phyloP scores from a whole-genome alignment of 1,140 invertebrate genomes.

The Reticulitermes speratus region DNA sequence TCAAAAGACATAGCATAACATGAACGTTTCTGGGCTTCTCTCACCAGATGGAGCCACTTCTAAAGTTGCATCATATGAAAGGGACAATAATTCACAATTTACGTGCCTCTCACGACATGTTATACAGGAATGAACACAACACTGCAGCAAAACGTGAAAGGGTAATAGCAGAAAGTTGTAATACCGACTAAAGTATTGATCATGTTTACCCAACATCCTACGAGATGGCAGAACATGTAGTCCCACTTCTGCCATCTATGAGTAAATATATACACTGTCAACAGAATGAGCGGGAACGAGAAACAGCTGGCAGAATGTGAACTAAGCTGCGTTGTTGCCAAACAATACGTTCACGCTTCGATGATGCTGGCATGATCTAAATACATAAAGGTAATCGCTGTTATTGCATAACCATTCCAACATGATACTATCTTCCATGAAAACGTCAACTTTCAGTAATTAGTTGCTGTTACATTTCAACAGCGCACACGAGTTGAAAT shows the following conservation, averaged over 20 bases:
- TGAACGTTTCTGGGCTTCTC: no score
- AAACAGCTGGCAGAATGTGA: neutral
- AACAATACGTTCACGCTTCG: neutral
- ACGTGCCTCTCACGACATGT: no score
- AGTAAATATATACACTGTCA: neutral
- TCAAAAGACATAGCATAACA: no score
- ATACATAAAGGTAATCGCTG: neutral
- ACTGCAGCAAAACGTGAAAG: no score
- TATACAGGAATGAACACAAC: no score
- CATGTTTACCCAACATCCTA: neutral
- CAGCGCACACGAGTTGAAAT: no score
- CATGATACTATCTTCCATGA: neutral
- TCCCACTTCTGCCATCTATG: neutral
- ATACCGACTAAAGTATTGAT: neutral
- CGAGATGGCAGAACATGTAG: neutral
- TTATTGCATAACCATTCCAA: neutral
- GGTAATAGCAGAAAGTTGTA: neutral
- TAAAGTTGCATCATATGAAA: no score
- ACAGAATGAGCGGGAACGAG: neutral
- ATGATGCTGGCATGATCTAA: neutral
- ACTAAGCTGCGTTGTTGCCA: neutral
- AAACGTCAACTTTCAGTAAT: neutral
- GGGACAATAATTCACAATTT: no score
- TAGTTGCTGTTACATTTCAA: no score
- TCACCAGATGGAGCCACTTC: no score